Evolutionary conservation across 2,888 invertebrate species (phyloP).

Genomic region (Apodemia hepburni): DNA sequence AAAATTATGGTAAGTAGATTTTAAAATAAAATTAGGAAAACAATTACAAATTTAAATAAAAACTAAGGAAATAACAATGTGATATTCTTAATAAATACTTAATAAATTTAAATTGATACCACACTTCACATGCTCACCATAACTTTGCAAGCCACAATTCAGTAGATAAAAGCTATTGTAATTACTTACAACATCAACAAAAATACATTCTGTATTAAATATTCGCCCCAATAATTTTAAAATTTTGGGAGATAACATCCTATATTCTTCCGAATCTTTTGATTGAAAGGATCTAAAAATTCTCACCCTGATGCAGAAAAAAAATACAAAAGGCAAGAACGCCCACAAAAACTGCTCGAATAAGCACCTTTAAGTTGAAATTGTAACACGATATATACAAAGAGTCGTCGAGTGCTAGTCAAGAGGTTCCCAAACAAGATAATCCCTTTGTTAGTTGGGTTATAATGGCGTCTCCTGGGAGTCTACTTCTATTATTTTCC

Average conservation of each 20-base stretch:
- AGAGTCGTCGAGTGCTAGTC: conserved; percentile 66
- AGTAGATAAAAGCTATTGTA: neutral
- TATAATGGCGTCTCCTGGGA: conserved; percentile 67
- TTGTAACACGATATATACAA: conserved; percentile 68
- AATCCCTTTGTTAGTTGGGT: conserved; percentile 72
- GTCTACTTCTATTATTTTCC: conserved; percentile 68
- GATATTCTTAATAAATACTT: too few species aligned
- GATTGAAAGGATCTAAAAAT: conserved; percentile 16
- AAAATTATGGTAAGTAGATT: too few species aligned
- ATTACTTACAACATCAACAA: neutral
- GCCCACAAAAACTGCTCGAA: conserved; percentile 54
- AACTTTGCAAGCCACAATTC: too few species aligned
- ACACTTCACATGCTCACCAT: too few species aligned
- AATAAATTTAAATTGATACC: too few species aligned
- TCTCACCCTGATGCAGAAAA: conserved; percentile 24
- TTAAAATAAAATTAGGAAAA: too few species aligned
- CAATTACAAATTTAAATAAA: too few species aligned
- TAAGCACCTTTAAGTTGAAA: conserved; percentile 55
- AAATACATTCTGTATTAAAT: neutral
- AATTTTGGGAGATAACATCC: neutral
- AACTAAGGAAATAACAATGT: too few species aligned
- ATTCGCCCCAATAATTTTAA: neutral
- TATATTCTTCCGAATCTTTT: neutral
- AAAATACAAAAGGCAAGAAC: conserved; percentile 28
- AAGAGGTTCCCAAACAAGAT: conserved; percentile 78